Evolutionary conservation across 1,140 invertebrate species (phyloP), one percentile per base, ranked within the genome.

Genomic region (Lepidurus apus): DNA sequence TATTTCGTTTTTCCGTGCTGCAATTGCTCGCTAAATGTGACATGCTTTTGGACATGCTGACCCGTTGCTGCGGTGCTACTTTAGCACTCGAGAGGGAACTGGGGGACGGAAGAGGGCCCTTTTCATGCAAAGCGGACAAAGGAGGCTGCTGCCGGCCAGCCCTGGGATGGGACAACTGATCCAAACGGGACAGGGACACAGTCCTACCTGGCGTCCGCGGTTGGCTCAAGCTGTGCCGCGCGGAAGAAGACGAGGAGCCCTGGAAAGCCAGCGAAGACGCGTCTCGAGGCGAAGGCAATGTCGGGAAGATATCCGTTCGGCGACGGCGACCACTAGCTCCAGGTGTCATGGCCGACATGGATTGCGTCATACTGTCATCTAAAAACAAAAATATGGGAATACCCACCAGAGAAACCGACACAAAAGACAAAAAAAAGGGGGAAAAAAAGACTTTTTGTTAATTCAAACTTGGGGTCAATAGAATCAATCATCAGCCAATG

Each of bases 111-210:
- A 34, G n/a, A 43, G 26, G 45, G 44, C 26, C 24, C 53, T 53
- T 21, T 74, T 82, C 82, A 80, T 81, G 81, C 81, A 82, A 77
- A 78, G 82, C 81, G 79, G 77, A 79, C 80, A 83, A 77, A 77
- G 79, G 78, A 77, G 75, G 80, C 79, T 81, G 82, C 82, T 88
- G 84, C 82, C 87, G 85, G 81, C 86, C 87, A 83, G 87, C 87
- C 79, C 91, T 87, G 78, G 93, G 92, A 85, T 91, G 91, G 82
- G 92, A 88, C 85, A 95, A 87, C 83, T 92, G 90, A 89, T 95
- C 94, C 87, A 96, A 89, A 83, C 94, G 91, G 82, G 93, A 93
- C 93, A 95, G 94, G 83, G 93, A 95, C 87, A 92, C 93, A 82
- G 94, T 93, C 90, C 93, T 94, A 85, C 85, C 85, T 86, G 84